phyloP scores from a whole-genome alignment of 2,888 invertebrate genomes.

The Idaea straminata region DNA sequence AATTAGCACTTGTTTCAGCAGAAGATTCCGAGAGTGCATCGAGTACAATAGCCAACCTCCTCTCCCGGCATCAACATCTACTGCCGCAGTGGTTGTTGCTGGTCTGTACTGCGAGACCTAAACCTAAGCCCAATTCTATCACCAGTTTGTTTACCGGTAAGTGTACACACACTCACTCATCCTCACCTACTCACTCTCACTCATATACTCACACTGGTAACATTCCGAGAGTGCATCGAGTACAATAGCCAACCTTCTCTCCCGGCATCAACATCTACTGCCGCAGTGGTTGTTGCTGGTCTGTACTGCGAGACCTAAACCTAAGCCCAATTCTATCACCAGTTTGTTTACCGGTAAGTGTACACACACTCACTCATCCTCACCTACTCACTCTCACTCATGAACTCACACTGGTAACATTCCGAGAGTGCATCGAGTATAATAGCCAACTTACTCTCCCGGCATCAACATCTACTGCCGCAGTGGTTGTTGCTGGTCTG shows the following conservation, averaged over 20 bases:
- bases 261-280: constrained; percentile 93
- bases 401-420: constrained; percentile 4
- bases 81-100: constrained; percentile 96
- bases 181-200: not conserved
- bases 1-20: constrained; percentile 3
- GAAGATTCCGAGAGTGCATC: constrained; percentile 42
- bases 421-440: constrained; percentile 71
- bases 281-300: constrained; percentile 96
- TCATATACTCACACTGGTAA: not conserved
- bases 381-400: not conserved
- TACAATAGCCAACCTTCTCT: constrained; percentile 90
- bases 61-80: constrained; percentile 93
- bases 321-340: constrained; percentile 88
- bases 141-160: constrained; percentile 88
- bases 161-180: constrained; percentile 3
- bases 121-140: constrained; percentile 90
- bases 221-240: constrained; percentile 54
- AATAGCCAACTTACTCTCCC: constrained; percentile 91
- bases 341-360: constrained; percentile 85
- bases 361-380: not conserved
- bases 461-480: constrained; percentile 94
- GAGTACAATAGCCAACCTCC: constrained; percentile 88
- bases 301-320: constrained; percentile 92
- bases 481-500: constrained; percentile 95
- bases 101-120: constrained; percentile 92